These are phyloP conservation scores for Achroia grisella DNA, from an alignment of 1,140 invertebrate species.

Conservation along the genomic window DNA sequence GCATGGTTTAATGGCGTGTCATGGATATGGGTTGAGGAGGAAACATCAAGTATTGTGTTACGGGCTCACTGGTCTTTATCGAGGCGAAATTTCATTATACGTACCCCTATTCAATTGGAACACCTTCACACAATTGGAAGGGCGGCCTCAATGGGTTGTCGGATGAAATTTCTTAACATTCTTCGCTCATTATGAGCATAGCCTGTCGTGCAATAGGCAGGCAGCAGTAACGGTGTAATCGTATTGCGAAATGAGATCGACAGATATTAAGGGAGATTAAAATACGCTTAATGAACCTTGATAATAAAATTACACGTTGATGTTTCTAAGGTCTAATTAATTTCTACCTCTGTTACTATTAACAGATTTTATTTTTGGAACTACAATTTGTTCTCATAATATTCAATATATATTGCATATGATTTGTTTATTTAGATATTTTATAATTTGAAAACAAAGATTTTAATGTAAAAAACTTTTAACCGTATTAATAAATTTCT, in stretches of 20 bases:
- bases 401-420: too few relatives aligned
- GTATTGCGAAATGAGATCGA: constrained; percentile 60
- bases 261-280: constrained; percentile 64
- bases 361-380: neutral
- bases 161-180: constrained; percentile 72
- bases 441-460: too few relatives aligned
- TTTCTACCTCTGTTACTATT: neutral
- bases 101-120: constrained; percentile 68
- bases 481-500: too few relatives aligned
- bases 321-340: constrained; percentile 18
- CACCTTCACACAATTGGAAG: constrained; percentile 69
- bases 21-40: constrained; percentile 65
- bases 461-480: too few relatives aligned
- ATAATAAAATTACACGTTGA: constrained; percentile 26
- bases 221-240: constrained; percentile 67
- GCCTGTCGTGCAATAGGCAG: constrained; percentile 62
- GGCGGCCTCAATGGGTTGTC: constrained; percentile 67
- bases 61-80: constrained; percentile 66
- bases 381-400: too few relatives aligned
- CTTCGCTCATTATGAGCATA: constrained; percentile 63
- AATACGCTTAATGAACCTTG: constrained; percentile 61
- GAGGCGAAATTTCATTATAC: constrained; percentile 70
- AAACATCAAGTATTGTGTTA: constrained; percentile 71
- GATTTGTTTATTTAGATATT: too few relatives aligned
- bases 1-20: constrained; percentile 60